These are phyloP conservation scores for Dromius quadrimaculatus DNA, from an alignment of 2,888 invertebrate genomes.

Conservation along the genomic window DNA sequence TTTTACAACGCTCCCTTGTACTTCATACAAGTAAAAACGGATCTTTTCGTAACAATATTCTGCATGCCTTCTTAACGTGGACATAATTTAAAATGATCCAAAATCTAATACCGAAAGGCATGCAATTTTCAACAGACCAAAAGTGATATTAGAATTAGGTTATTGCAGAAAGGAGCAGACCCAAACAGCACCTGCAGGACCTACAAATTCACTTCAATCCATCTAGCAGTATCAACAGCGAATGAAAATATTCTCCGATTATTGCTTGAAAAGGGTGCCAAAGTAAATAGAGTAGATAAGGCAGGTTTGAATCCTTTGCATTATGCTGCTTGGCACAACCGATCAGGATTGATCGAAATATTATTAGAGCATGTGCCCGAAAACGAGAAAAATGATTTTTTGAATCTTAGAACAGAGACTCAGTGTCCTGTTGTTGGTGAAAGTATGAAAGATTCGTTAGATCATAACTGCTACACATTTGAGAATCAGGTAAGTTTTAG, in stretches of 20 bases:
- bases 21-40: neutral
- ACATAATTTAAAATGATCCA: neutral
- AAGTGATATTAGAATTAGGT: conserved; percentile 59
- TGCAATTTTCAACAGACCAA: neutral
- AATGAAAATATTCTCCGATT: conserved; percentile 64
- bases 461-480: conserved; percentile 30
- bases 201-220: conserved; percentile 67
- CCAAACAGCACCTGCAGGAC: conserved; percentile 69
- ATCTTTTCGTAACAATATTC: too few species aligned
- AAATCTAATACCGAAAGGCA: neutral
- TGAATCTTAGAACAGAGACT: conserved; percentile 17
- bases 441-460: conserved; percentile 35
- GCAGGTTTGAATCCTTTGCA: conserved; percentile 69
- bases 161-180: conserved; percentile 68
- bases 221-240: conserved; percentile 67
- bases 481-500: conserved; percentile 16
- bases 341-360: conserved; percentile 66
- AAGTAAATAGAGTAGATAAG: conserved; percentile 65
- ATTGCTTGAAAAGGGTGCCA: conserved; percentile 67
- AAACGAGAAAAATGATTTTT: conserved; percentile 15
- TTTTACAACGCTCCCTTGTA: too few species aligned
- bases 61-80: neutral
- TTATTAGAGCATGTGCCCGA: conserved; percentile 57
- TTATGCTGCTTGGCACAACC: conserved; percentile 68
- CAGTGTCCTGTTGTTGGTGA: conserved; percentile 9